Base-by-base conservation (phyloP, 2,888 invertebrate genomes). In the Gastracanthus pulcherrimus region DNA sequence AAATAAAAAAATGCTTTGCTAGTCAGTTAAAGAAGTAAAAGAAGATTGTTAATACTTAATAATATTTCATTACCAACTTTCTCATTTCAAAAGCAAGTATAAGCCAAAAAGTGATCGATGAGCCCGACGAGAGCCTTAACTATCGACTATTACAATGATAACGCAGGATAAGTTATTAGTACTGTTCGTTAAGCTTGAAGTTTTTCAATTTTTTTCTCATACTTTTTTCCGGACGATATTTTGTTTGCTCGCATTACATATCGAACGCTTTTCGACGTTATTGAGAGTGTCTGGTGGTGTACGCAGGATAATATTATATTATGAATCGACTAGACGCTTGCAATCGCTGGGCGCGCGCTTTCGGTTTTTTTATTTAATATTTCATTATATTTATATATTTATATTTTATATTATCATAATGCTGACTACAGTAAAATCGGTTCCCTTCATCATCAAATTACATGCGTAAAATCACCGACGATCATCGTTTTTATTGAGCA, bases 241-340 rank as follows among this genome's bases (percentile, higher is more conserved):
- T 23, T 67, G 29, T 60, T 60, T 29, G 64, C 64, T 80, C 55
- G 70, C 26, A 76, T 13, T 60, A 60, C 34, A 26, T 76, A 76
- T 76, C 76, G 76, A 81, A 81, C 76, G 66, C 16, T 72, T n/a
- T n/a, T 71, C 19, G 58, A 70, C 58, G 31, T 80, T 70, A 62
- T 38, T 67, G 45, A n/a, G 31, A n/a, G 31, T 62, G 26, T 36
- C n/a, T 19, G 55, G 36, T 31, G 62, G n/a, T 36, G 36, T 69
- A 29, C 48, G 66, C n/a, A 29, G 34, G 45, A 51, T 60, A 62
- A 58, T 80, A 51, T 34, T 69, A 69, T 79, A 45, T 13, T 69
- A 75, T 31, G 29, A 71, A 76, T 76, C 66, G 48, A 58, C 72
- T 78, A 72, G 31, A 78, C n/a, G n/a, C 13, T 64, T 71, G 71